Evolutionary conservation across 2,888 invertebrate genomes (phyloP).

Genomic region (Amphipoea oculea): DNA sequence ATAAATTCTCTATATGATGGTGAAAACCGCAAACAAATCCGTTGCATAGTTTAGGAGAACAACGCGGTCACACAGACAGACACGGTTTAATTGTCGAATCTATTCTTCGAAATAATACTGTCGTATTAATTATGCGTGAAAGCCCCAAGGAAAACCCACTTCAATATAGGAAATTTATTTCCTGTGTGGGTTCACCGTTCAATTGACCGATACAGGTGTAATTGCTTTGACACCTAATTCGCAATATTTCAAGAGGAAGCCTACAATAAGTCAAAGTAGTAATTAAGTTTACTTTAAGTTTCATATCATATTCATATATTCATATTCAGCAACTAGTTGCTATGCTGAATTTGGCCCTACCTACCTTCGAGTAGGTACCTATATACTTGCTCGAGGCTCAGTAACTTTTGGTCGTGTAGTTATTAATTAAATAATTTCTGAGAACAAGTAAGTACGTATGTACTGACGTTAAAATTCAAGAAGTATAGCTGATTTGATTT

Average conservation of each 20-base stretch:
- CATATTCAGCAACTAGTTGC: constrained; percentile 23
- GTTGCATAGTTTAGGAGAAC: not conserved
- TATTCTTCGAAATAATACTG: constrained; percentile 9
- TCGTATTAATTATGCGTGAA: constrained; percentile 1
- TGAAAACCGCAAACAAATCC: not conserved
- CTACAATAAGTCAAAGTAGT: not conserved
- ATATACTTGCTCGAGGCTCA: constrained; percentile 6
- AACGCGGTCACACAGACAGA: not conserved
- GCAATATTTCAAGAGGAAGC: constrained; percentile 19
- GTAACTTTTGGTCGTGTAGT: not conserved
- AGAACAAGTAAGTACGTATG: not conserved
- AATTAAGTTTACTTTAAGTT: constrained; percentile 11
- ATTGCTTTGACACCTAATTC: constrained; percentile 40
- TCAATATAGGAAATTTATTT: constrained; percentile 25
- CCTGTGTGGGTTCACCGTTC: constrained; percentile 5
- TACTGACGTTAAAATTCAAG: not conserved
- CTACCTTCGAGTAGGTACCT: constrained; percentile 3
- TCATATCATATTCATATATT: not conserved
- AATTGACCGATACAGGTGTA: constrained; percentile 34
- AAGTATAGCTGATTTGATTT: constrained; percentile 7
- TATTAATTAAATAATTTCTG: constrained; percentile 23
- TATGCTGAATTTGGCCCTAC: not conserved
- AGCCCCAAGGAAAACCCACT: constrained; percentile 14
- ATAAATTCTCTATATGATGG: not conserved
- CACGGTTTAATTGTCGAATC: not conserved